Percentiles rank a stretch among this genome's conserved stretches.
Conservation (phyloP, 2,797 vertebrate species). For the Sylvilagus floridanus region DNA sequence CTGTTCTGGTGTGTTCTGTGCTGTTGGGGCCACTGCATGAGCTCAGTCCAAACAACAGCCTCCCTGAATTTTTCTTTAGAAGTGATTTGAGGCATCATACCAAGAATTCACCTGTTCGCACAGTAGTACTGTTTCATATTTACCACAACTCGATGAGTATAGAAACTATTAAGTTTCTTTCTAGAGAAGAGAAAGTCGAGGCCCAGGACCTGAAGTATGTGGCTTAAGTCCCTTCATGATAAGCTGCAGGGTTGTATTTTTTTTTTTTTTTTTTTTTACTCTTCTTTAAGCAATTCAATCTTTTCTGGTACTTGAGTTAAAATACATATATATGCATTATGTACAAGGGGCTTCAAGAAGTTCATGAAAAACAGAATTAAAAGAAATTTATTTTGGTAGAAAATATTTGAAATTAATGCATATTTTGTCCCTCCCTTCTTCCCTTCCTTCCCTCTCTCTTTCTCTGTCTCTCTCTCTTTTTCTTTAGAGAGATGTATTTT, state of each 20-base stretch:
- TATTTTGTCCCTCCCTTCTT: no score
- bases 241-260: not conserved
- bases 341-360: no score
- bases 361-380: no score
- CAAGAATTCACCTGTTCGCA: not conserved
- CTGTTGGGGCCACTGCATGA: not conserved
- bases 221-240: not conserved
- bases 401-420: no score
- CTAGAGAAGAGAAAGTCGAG: not conserved
- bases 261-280: not conserved
- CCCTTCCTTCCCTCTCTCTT: no score
- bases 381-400: no score
- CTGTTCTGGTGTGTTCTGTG: not conserved
- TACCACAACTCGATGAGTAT: not conserved
- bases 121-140: not conserved
- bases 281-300: not conserved
- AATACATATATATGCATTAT: not conserved
- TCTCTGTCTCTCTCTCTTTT: no score
- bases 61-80: not conserved
- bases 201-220: not conserved
- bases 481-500: not conserved
- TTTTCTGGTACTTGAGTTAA: not conserved
- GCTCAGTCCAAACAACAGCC: not conserved
- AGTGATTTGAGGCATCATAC: not conserved
- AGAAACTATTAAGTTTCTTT: not conserved